These are phyloP conservation scores for Bucorvus abyssinicus DNA, from an alignment of 2,797 vertebrate genomes.

Conservation along the genomic window DNA sequence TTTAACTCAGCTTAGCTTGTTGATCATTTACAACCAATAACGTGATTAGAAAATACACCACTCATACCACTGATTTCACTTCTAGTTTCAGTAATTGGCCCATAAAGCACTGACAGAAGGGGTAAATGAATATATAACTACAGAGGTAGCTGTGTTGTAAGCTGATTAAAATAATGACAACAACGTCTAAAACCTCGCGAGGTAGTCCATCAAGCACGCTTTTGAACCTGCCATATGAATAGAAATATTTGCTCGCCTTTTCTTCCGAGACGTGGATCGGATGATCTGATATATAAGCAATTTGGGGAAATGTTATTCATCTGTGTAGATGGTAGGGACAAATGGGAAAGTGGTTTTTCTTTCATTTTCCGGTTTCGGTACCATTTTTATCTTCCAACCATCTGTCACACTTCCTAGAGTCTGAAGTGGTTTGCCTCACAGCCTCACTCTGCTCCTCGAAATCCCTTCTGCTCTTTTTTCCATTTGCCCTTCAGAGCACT, in stretches of 20 bases:
- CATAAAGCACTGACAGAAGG: not conserved
- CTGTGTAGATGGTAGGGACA: not conserved
- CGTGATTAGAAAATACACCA: not conserved
- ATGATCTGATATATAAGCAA: too few species aligned
- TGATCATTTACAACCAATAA: not conserved
- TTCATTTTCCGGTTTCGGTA: not conserved
- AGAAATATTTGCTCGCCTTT: not conserved
- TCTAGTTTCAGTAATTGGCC: not conserved
- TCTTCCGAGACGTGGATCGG: not conserved
- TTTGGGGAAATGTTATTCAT: not conserved
- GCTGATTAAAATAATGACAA: not conserved
- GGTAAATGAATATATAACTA: not conserved
- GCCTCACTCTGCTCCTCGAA: not conserved
- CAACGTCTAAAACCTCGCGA: accelerated
- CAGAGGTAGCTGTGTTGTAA: not conserved
- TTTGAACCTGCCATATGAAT: accelerated
- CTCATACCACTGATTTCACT: not conserved
- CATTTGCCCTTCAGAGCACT: not conserved
- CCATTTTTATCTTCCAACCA: not conserved
- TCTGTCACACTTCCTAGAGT: not conserved
- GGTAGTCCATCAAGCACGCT: not conserved
- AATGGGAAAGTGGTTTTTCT: not conserved
- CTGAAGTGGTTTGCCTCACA: not conserved
- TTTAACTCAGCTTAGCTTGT: not conserved
- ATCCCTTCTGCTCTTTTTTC: not conserved